Base-by-base conservation (phyloP, 2,888 invertebrate species). In the Pseudococcus longispinus region DNA sequence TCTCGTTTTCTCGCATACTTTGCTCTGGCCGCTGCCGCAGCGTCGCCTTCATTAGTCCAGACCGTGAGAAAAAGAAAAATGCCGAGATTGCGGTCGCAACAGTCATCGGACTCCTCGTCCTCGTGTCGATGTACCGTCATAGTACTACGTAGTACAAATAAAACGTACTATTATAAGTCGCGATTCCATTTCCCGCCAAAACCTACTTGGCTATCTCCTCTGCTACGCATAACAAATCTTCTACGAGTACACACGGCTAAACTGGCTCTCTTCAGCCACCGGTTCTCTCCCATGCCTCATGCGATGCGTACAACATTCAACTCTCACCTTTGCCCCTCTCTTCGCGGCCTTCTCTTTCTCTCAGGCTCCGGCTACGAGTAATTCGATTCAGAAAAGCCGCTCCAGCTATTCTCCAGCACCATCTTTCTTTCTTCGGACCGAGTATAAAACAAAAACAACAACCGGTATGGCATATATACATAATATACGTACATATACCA, bases 1-100 rank as follows among this genome's bases (percentile, higher is more conserved):
- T 60, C 60, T 60, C 60, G 60, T 60, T 60, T 60, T 60, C 60
- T 60, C 60, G 23, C 60, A 60, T 60, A 60, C 20, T 60, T 60
- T 2, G 23, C 60, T 4, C 13, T 46, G 11, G 60, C 60, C 23
- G 9, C 23, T 4, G 23, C 60, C 20, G 60, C 60, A 0, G 20
- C 60, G 13, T 13, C 60, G 13, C 60, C 23, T 23, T 20, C 60
- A 23, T 23, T 60, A 20, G 60, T 60, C 11, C 13, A 60, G 23
- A 60, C 60, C 60, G 60, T 60, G 60, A 60, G 60, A 60, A 60
- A 60, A 37, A 37, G 37, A 37, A 60, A 60, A 60, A 60, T 55
- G 55, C n/a, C 55, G 55, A 55, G n/a, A 37, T 55, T 15, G 44
- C 15, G 15, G 44, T 46, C 44, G 18, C 55, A 15, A 8, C 60